Percentiles rank a stretch among this genome's conserved stretches.
These are phyloP conservation scores for Sericinus montela DNA, from an alignment of 2,888 invertebrate species.

Conservation along the genomic window DNA sequence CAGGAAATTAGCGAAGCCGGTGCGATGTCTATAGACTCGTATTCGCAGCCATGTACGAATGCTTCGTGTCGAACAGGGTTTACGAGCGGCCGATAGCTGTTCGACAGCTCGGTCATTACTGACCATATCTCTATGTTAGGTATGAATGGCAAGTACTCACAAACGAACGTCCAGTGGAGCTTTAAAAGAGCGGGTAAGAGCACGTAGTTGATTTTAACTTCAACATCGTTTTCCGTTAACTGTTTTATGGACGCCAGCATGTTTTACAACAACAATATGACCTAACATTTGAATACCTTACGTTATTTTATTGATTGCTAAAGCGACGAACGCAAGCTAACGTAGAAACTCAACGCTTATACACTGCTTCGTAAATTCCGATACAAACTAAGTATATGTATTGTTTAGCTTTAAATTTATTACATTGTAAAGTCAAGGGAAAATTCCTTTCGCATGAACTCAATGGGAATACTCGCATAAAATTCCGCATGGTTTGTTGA, in stretches of 20 bases:
- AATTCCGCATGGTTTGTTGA: constrained; percentile 26
- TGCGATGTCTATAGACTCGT: constrained; percentile 65
- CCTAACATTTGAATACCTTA: constrained; percentile 28
- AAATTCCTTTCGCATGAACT: constrained; percentile 21
- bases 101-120: constrained; percentile 65
- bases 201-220: constrained; percentile 58
- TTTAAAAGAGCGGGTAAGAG: constrained; percentile 56
- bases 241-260: constrained; percentile 48
- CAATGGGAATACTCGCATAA: constrained; percentile 23
- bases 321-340: constrained; percentile 3
- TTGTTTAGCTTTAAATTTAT: constrained; percentile 16
- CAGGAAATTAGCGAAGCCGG: constrained; percentile 56
- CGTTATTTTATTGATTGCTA: constrained; percentile 22
- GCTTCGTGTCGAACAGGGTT: constrained; percentile 64
- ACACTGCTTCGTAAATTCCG: neutral
- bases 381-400: constrained; percentile 11
- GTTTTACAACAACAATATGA: constrained; percentile 41
- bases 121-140: constrained; percentile 70
- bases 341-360: neutral
- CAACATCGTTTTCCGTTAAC: constrained; percentile 52
- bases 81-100: constrained; percentile 72
- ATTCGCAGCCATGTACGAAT: constrained; percentile 65
- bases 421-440: constrained; percentile 14
- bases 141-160: constrained; percentile 71
- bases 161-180: constrained; percentile 55